Conservation (phyloP, 1,140 invertebrate species). For the Drosophila subpulchrella region DNA sequence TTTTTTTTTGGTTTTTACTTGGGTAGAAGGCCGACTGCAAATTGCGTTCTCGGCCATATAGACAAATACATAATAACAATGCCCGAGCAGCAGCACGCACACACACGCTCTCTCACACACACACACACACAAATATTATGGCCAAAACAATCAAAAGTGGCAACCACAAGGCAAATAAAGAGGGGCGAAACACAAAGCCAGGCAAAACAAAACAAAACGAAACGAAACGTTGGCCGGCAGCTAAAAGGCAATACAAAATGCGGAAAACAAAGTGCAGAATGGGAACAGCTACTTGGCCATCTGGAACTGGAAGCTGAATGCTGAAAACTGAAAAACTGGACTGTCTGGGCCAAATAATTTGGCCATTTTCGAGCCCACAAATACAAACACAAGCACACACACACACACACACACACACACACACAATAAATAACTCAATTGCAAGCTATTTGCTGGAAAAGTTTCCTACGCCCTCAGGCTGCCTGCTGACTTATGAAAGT, state of each 20-base stretch:
- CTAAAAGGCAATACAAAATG: conserved; percentile 28
- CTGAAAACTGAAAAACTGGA: conserved; percentile 14
- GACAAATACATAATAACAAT: conserved; percentile 66
- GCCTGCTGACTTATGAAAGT: conserved; percentile 66
- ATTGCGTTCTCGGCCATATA: conserved; percentile 45
- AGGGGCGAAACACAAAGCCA: conserved; percentile 38
- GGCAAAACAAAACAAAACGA: conserved; percentile 39
- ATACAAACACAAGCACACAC: conserved; percentile 2
- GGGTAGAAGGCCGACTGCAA: conserved; percentile 36
- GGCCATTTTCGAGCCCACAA: conserved; percentile 49
- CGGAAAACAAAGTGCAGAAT: conserved; percentile 15
- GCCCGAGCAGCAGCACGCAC: conserved; percentile 31
- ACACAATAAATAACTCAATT: conserved; percentile 78
- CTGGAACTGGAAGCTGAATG: conserved; percentile 5
- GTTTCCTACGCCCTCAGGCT: conserved; percentile 53
- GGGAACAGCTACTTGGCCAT: conserved; percentile 33
- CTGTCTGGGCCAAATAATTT: conserved; percentile 52
- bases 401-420: conserved; percentile 25
- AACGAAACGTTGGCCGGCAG: conserved; percentile 24
- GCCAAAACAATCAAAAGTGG: conserved; percentile 76
- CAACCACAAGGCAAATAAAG: conserved; percentile 67
- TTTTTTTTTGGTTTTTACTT: conserved; percentile 7
- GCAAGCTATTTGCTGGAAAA: conserved; percentile 80
- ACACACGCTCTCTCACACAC: neutral
- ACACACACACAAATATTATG: conserved; percentile 60